Percentiles rank a stretch among this genome's conserved stretches.
phyloP scores from a whole-genome alignment of 1,140 invertebrate species.

The Hypothenemus hampei region DNA sequence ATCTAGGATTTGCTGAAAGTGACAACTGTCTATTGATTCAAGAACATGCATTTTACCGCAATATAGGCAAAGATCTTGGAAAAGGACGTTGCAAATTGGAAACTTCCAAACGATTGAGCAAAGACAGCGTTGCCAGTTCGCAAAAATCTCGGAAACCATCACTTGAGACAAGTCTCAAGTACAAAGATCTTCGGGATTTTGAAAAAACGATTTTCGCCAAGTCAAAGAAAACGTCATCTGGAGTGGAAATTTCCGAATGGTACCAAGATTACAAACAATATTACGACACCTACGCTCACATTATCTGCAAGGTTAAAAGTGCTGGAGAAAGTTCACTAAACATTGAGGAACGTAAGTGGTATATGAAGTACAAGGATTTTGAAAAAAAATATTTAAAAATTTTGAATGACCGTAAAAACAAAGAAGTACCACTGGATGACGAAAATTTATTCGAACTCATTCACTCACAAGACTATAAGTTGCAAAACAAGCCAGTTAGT shows the following conservation, averaged over 20 bases:
- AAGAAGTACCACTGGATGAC: not conserved
- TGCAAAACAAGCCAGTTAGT: not conserved
- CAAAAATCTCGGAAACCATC: constrained; percentile 7
- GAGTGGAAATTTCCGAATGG: constrained; percentile 33
- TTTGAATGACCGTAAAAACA: constrained; percentile 3
- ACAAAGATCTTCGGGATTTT: not conserved
- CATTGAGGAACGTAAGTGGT: constrained; percentile 14
- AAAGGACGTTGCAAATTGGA: constrained; percentile 17
- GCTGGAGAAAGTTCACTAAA: constrained; percentile 4
- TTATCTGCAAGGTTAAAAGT: constrained; percentile 24
- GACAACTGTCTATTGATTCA: constrained; percentile 17
- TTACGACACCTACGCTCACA: constrained; percentile 23
- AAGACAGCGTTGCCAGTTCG: not conserved
- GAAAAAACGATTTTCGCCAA: constrained; percentile 25
- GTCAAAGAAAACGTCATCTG: constrained; percentile 21
- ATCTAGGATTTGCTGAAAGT: constrained; percentile 20
- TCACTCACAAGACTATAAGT: constrained; percentile 11
- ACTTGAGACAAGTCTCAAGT: not conserved
- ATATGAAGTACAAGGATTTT: constrained; percentile 19
- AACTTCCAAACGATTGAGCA: not conserved
- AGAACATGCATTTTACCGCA: constrained; percentile 24
- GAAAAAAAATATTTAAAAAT: constrained; percentile 17
- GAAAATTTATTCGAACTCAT: constrained; percentile 17
- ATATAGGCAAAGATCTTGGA: constrained; percentile 16
- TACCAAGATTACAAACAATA: constrained; percentile 31